phyloP scores from a whole-genome alignment of 2,888 invertebrate genomes.

The Brachyopa scutellaris region DNA sequence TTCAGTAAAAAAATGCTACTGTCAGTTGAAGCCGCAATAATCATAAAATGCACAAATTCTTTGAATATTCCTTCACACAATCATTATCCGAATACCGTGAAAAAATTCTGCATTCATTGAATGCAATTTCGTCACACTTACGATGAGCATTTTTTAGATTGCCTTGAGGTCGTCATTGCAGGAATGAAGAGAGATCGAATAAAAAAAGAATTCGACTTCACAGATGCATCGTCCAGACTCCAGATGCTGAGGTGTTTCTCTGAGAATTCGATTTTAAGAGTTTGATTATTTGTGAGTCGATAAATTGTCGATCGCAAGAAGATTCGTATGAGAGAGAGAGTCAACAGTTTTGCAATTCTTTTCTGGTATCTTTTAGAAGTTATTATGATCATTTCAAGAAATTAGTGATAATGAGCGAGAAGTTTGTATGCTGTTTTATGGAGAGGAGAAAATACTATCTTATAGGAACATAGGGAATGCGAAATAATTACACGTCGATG shows the following conservation, averaged over 20 bases:
- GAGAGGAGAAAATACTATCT: too few species aligned
- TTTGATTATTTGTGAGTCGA: slow-evolving; percentile 7
- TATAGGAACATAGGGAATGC: too few species aligned
- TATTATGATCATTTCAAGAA: too few species aligned
- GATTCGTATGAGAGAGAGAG: background rate
- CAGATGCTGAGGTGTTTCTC: background rate
- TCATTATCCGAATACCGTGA: slow-evolving; percentile 25
- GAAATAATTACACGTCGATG: too few species aligned
- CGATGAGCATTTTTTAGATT: slow-evolving; percentile 23
- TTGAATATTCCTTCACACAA: slow-evolving; percentile 10
- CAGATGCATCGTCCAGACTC: background rate
- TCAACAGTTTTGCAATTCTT: too few species aligned
- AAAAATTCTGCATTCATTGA: slow-evolving; percentile 20
- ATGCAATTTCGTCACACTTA: slow-evolving; percentile 47
- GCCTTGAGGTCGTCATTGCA: background rate
- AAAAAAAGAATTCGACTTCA: background rate
- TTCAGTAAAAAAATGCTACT: background rate
- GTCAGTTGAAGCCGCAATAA: background rate
- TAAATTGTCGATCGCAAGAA: slow-evolving; percentile 13
- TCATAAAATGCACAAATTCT: background rate
- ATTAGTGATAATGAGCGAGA: background rate
- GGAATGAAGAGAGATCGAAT: too few species aligned
- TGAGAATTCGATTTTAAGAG: slow-evolving; percentile 1
- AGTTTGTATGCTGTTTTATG: background rate
- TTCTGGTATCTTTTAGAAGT: background rate